Conservation (phyloP, 2,113 vertebrate genomes). For the Falco punctatus region DNA sequence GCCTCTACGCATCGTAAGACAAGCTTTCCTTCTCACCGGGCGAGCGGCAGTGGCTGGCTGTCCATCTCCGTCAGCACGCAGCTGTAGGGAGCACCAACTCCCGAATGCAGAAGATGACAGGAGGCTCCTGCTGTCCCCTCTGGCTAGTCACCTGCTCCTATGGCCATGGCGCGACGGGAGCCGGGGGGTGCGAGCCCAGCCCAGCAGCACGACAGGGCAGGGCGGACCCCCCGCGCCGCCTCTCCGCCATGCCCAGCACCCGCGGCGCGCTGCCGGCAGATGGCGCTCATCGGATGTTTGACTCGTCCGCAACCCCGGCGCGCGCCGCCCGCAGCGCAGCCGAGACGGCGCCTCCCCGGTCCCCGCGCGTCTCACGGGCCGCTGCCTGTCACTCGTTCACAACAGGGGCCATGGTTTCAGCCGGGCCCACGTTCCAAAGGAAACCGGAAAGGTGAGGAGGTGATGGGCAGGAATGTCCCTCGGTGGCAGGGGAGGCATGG, state of each 20-base stretch:
- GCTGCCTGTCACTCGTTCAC: fast-evolving
- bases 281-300: slow-evolving; percentile 5
- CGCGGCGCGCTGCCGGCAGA: slow-evolving; percentile 18
- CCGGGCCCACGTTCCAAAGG: background rate
- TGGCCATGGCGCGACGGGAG: background rate
- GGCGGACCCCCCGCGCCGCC: fast-evolving
- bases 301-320: background rate
- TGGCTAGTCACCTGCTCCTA: background rate
- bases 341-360: too few relatives aligned
- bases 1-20: background rate
- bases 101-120: fast-evolving
- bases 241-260: fast-evolving
- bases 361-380: background rate
- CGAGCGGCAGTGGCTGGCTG: background rate
- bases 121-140: background rate
- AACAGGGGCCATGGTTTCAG: background rate
- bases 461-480: background rate
- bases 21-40: background rate
- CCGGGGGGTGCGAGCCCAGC: background rate
- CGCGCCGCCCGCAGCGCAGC: background rate
- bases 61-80: too few relatives aligned
- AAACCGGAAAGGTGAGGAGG: background rate
- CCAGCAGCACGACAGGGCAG: background rate
- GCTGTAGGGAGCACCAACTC: fast-evolving
- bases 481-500: background rate